Percentiles rank a stretch among this genome's conserved stretches.
These are phyloP conservation scores for Ctenopoma multispine DNA, from an alignment of 2,797 vertebrate genomes.

Conservation along the genomic window DNA sequence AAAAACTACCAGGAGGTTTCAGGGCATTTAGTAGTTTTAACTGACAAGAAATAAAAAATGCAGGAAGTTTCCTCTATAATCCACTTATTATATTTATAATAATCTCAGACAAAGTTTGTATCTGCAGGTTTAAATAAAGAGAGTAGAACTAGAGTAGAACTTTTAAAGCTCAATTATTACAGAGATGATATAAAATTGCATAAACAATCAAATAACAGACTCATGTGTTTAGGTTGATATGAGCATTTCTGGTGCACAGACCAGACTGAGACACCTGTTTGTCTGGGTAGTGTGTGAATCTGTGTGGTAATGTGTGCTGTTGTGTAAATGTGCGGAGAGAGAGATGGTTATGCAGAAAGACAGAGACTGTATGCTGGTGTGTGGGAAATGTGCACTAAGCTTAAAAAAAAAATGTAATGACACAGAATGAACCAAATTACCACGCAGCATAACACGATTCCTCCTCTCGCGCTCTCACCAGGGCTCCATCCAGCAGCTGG, in stretches of 20 bases:
- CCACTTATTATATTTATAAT: no score
- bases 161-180: no score
- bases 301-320: not conserved
- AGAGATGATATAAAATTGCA: no score
- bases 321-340: not conserved
- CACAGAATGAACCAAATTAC: slow-evolving; percentile 40
- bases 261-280: not conserved
- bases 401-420: slow-evolving; percentile 34
- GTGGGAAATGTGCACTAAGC: slow-evolving; percentile 20
- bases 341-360: slow-evolving; percentile 10
- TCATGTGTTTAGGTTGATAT: not conserved
- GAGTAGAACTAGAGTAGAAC: no score
- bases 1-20: no score
- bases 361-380: not conserved
- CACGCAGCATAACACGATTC: slow-evolving; percentile 8
- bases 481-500: slow-evolving; percentile 95
- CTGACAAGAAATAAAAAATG: no score
- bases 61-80: no score
- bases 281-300: not conserved
- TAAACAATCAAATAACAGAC: not conserved
- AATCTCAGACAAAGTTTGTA: no score
- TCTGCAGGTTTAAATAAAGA: no score
- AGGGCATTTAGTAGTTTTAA: no score
- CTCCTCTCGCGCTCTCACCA: slow-evolving; percentile 57
- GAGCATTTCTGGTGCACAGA: not conserved